Evolutionary conservation across 2,113 vertebrate genomes (phyloP).

Genomic region (Amazona vittata): DNA sequence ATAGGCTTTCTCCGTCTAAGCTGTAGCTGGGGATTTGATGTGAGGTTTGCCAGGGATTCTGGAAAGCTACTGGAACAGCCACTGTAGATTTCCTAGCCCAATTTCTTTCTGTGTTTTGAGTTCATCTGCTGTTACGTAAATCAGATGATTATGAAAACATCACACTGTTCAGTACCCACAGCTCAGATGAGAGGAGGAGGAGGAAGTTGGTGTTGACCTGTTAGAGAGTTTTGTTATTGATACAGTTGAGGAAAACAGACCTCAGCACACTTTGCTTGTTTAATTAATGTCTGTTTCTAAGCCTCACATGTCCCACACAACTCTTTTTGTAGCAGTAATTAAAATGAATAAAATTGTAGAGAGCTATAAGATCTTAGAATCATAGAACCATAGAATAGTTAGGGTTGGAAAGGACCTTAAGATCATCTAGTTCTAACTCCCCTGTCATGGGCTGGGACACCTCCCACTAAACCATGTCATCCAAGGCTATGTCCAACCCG

Average conservation of each 20-base stretch:
- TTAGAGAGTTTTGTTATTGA: background rate
- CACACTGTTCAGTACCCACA: background rate
- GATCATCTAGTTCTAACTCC: too few relatives aligned
- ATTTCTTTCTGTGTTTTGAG: background rate
- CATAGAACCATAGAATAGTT: too few relatives aligned
- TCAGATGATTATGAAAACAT: conserved; percentile 7
- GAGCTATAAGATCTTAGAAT: background rate
- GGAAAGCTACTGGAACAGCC: conserved; percentile 3
- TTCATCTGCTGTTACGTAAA: background rate
- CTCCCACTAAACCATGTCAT: too few relatives aligned
- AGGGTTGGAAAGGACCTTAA: too few relatives aligned
- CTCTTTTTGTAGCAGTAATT: background rate
- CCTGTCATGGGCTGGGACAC: too few relatives aligned
- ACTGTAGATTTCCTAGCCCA: background rate
- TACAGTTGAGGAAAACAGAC: background rate
- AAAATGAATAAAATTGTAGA: background rate
- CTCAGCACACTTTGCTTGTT: background rate
- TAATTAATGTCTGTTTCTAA: conserved; percentile 6
- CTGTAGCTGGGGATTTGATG: background rate
- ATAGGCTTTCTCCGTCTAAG: background rate
- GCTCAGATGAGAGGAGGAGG: background rate
- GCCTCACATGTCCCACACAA: background rate
- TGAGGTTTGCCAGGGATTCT: background rate
- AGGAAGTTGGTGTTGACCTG: conserved; percentile 1
- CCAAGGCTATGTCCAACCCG: too few relatives aligned